A percentile compares a stretch with the other conserved stretches of the same genome.
phyloP scores from a whole-genome alignment of 2,797 vertebrate genomes.

The Philypnodon macrostomus region DNA sequence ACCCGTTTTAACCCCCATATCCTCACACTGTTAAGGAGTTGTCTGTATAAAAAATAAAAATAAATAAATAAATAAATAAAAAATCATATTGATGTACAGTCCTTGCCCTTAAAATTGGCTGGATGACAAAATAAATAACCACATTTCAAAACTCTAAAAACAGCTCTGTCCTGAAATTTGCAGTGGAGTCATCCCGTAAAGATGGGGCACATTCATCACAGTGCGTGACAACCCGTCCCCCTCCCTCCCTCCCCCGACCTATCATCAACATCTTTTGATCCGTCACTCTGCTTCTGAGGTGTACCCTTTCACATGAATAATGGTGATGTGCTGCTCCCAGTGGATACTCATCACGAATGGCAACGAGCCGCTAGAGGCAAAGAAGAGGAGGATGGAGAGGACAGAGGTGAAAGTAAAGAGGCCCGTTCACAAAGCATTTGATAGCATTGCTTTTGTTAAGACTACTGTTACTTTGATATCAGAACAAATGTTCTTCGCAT shows the following conservation, averaged over 20 bases:
- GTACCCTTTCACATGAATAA: conserved; percentile 63
- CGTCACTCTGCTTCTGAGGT: conserved; percentile 62
- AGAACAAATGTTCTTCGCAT: conserved; percentile 10
- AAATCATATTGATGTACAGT: neutral
- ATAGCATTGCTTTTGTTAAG: conserved; percentile 3
- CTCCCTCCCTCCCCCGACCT: conserved; percentile 24
- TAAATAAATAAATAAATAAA: no score
- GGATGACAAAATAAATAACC: conserved; percentile 10
- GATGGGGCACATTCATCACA: conserved; percentile 57
- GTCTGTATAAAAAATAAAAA: no score
- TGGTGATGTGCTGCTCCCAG: conserved; percentile 63
- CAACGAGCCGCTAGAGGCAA: conserved; percentile 41
- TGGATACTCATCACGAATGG: conserved; percentile 54
- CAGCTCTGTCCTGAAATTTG: conserved; percentile 38
- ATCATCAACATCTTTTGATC: conserved; percentile 68
- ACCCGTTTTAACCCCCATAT: no score
- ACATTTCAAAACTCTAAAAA: conserved; percentile 32
- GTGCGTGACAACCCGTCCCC: conserved; percentile 26
- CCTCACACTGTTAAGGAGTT: no score
- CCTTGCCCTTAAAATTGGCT: neutral
- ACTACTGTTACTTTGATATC: conserved; percentile 3
- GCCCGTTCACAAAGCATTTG: conserved; percentile 19
- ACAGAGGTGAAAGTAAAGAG: conserved; percentile 31
- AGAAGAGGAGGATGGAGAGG: conserved; percentile 31
- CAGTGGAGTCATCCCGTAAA: conserved; percentile 34